These are phyloP conservation scores for Tichodroma muraria DNA, from an alignment of 2,113 vertebrate species.

Conservation along the genomic window DNA sequence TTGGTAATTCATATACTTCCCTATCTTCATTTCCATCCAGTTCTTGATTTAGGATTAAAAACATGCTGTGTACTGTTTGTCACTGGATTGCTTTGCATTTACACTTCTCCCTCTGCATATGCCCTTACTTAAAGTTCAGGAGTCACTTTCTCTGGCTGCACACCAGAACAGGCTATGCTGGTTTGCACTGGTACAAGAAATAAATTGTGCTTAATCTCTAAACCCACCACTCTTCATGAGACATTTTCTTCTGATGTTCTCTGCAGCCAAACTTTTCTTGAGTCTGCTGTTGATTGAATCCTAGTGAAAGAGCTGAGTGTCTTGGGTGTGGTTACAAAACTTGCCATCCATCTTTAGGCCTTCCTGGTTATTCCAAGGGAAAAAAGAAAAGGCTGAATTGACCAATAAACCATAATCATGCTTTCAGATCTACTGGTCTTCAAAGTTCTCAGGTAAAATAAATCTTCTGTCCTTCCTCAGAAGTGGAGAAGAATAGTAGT, in stretches of 20 bases:
- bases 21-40: background rate
- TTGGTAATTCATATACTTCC: background rate
- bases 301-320: background rate
- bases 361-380: background rate
- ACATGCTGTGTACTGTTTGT: background rate
- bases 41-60: background rate
- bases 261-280: background rate
- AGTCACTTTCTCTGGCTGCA: background rate
- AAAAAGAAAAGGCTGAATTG: background rate
- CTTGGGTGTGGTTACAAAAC: background rate
- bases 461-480: background rate
- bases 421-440: background rate
- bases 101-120: background rate
- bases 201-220: background rate
- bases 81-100: background rate
- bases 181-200: background rate
- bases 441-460: background rate
- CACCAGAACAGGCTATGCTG: background rate
- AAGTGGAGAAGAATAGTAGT: background rate
- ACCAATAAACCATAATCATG: background rate
- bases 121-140: background rate
- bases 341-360: background rate
- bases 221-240: background rate
- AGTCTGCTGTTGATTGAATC: background rate
- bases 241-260: background rate